phyloP scores from a whole-genome alignment of 1,140 invertebrate species.

The Macrosteles quadrilineatus region DNA sequence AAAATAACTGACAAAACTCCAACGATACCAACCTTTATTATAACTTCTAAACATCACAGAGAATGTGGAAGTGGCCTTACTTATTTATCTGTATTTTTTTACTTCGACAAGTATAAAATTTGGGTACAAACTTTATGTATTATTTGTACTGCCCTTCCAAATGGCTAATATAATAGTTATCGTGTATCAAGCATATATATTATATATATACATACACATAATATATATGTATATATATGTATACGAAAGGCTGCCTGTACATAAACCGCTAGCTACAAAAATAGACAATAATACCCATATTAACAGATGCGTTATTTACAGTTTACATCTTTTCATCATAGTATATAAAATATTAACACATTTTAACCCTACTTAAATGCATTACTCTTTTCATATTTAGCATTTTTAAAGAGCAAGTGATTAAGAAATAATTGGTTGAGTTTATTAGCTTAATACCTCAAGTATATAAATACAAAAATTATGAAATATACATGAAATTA shows the following conservation, averaged over 20 bases:
- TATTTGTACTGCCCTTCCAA: conserved; percentile 11
- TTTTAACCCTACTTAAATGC: not conserved
- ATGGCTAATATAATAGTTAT: conserved; percentile 11
- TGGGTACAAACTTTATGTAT: conserved; percentile 16
- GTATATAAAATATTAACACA: conserved; percentile 3
- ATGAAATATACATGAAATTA: too few species aligned
- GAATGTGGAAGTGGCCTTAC: not conserved
- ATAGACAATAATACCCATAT: conserved; percentile 10
- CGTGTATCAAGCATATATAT: conserved; percentile 5
- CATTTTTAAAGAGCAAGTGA: too few species aligned
- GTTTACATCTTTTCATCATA: not conserved
- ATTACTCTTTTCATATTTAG: not conserved
- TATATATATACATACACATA: too few species aligned
- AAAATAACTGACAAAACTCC: too few species aligned
- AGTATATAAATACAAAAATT: too few species aligned
- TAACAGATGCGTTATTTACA: conserved; percentile 7
- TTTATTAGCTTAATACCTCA: too few species aligned
- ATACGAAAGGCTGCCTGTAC: not conserved
- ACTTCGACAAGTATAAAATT: conserved; percentile 6
- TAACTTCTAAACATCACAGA: not conserved
- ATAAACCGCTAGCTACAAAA: conserved; percentile 11
- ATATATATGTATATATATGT: not conserved
- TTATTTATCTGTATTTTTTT: not conserved
- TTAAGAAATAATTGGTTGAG: too few species aligned
- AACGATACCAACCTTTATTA: conserved; percentile 12